These are phyloP conservation scores for Hyla sarda DNA, from an alignment of 2,113 vertebrate species.

Conservation along the genomic window DNA sequence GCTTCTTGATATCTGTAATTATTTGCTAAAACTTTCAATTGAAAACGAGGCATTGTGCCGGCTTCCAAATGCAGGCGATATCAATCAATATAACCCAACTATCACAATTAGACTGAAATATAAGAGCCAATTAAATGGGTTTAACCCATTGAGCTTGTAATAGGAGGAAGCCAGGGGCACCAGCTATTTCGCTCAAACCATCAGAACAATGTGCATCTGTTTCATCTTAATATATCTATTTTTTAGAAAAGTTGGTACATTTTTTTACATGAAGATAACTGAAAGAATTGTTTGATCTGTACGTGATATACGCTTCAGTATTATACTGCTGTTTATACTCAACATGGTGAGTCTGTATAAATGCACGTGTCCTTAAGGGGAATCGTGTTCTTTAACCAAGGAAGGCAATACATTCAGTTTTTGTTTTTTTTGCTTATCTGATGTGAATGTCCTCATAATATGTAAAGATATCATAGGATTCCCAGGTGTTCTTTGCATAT, in stretches of 20 bases:
- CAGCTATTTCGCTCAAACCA: not conserved
- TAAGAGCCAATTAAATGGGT: constrained; percentile 30
- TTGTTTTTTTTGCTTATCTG: too few species aligned
- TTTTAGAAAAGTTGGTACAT: not conserved
- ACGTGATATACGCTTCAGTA: not conserved
- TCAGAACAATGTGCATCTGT: not conserved
- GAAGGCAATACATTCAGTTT: too few species aligned
- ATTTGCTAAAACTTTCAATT: constrained; percentile 45
- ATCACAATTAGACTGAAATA: constrained; percentile 36
- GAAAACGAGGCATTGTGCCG: constrained; percentile 18
- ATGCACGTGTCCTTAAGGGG: too few species aligned
- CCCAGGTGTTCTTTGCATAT: not conserved
- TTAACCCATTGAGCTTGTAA: not conserved
- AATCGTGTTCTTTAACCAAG: not conserved
- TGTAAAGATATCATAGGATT: not conserved
- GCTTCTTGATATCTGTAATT: constrained; percentile 36
- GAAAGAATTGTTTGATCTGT: not conserved
- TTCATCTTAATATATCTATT: not conserved
- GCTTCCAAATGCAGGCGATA: constrained; percentile 22
- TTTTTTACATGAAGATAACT: not conserved
- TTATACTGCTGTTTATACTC: not conserved
- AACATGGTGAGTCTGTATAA: not conserved
- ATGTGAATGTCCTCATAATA: not conserved
- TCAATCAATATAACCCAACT: constrained; percentile 30
- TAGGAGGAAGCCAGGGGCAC: not conserved